Evolutionary conservation across 2,113 vertebrate species (phyloP), one percentile per base, ranked within the genome.

Genomic region (Carassius gibelio): DNA sequence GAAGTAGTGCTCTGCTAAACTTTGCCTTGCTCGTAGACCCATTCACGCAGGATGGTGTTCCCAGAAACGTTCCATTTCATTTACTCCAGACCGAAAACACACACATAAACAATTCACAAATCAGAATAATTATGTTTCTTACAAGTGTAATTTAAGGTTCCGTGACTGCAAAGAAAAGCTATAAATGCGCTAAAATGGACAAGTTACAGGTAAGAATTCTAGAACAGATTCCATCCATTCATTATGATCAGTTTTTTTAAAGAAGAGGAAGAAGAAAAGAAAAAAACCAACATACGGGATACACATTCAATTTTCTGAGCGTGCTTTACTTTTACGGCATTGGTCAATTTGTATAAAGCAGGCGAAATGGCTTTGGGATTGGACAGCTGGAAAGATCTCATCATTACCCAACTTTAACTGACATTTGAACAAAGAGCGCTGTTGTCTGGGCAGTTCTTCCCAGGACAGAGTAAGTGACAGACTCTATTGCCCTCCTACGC

Each of bases 341-440:
- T 34, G 52, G 79, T 59, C 42, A 55, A n/a, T 78, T 81, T 64
- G 19, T 83, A 61, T 82, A 62, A 38, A 17, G 48, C 50, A 38
- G 80, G 61, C 8, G 34, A 69, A 79, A 68, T 59, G 50, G 61
- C 38, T 36, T 61, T 81, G 71, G 66, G 78, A 61, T 48, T 79
- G 77, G 57, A 88, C 61, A 89, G 69, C 75, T 78, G 62, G 64
- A 88, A 85, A 84, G 79, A 85, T 66, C 59, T 81, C 81, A 84
- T 88, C 82, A 75, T 64, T 30, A 30, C 64, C 62, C 34, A 42
- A 82, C 48, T 57, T 87, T 57, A 81, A 92, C 88, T 93, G 94
- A 93, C 92, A 94, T 93, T 93, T 90, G 90, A 94, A 95, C 94
- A 95, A 95, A 95, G 94, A 92, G 90, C 84, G 86, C 88, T 91